phyloP scores from a whole-genome alignment of 2,113 vertebrate genomes.

The Garra rufa region DNA sequence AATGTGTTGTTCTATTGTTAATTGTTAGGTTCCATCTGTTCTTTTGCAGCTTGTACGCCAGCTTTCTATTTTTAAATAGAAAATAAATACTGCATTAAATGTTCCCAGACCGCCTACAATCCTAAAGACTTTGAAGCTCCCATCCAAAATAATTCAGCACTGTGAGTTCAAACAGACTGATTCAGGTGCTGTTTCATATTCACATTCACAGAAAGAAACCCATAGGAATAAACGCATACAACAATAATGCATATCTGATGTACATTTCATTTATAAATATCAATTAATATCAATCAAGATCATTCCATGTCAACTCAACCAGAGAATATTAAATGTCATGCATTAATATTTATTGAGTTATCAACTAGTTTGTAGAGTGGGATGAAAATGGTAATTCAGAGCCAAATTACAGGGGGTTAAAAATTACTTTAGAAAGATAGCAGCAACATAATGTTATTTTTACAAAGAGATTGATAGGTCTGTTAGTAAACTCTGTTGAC shows the following conservation, averaged over 20 bases:
- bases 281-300: not conserved
- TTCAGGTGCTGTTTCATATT: conserved; percentile 2
- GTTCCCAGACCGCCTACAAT: conserved; percentile 51
- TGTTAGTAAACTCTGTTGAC: too few relatives aligned
- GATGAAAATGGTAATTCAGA: too few relatives aligned
- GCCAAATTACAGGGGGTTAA: too few relatives aligned
- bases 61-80: conserved; percentile 30
- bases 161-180: conserved; percentile 32
- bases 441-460: too few relatives aligned
- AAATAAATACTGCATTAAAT: conserved; percentile 39
- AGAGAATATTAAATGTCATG: too few relatives aligned
- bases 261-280: not conserved
- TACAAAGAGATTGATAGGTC: too few relatives aligned
- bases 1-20: conserved; percentile 15
- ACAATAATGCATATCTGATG: not conserved
- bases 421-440: too few relatives aligned
- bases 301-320: too few relatives aligned
- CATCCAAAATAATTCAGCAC: conserved; percentile 30
- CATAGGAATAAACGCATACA: not conserved
- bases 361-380: too few relatives aligned
- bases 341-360: too few relatives aligned
- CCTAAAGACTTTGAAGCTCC: not conserved
- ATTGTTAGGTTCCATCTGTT: conserved; percentile 49
- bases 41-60: conserved; percentile 37
- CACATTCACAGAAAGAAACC: not conserved